phyloP scores from a whole-genome alignment of 1,140 invertebrate genomes.

The Cotesia vestalis region DNA sequence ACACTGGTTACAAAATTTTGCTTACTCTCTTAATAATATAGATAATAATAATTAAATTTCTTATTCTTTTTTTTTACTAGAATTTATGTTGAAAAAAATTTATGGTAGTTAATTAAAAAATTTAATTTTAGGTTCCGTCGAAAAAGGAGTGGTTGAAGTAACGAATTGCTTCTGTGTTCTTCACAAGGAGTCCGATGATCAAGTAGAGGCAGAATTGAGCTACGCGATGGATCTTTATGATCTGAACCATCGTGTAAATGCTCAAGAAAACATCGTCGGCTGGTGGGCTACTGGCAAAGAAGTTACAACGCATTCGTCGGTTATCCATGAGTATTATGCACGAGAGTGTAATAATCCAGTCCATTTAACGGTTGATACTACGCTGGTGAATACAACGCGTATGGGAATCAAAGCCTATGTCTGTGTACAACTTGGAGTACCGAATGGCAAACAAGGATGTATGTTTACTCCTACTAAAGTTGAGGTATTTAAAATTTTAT shows the following conservation, averaged over 20 bases:
- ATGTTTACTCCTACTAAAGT: slow-evolving; percentile 96
- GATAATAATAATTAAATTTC: no score
- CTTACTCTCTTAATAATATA: no score
- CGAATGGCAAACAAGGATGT: slow-evolving; percentile 89
- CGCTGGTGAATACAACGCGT: slow-evolving; percentile 75
- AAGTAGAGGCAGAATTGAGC: slow-evolving; percentile 94
- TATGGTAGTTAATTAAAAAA: no score
- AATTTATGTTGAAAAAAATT: no score
- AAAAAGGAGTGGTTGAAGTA: slow-evolving; percentile 93
- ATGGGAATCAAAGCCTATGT: slow-evolving; percentile 94
- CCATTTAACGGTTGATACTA: slow-evolving; percentile 94
- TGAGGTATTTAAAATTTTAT: slow-evolving; percentile 61
- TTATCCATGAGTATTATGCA: slow-evolving; percentile 97
- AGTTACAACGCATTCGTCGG: slow-evolving; percentile 94
- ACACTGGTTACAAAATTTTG: no score
- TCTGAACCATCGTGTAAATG: slow-evolving; percentile 90
- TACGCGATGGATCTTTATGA: slow-evolving; percentile 96
- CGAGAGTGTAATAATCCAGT: slow-evolving; percentile 93
- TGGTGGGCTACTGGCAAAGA: slow-evolving; percentile 98
- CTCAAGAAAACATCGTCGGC: slow-evolving; percentile 91
- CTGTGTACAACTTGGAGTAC: slow-evolving; percentile 75
- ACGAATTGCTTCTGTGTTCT: slow-evolving; percentile 98
- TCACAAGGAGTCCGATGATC: slow-evolving; percentile 94
- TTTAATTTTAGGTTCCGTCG: slow-evolving; percentile 74
- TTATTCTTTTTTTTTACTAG: no score